Percentiles rank a stretch among this genome's conserved stretches.
These are phyloP conservation scores for Stigmatopora argus DNA, from an alignment of 2,113 vertebrate genomes.

Conservation along the genomic window DNA sequence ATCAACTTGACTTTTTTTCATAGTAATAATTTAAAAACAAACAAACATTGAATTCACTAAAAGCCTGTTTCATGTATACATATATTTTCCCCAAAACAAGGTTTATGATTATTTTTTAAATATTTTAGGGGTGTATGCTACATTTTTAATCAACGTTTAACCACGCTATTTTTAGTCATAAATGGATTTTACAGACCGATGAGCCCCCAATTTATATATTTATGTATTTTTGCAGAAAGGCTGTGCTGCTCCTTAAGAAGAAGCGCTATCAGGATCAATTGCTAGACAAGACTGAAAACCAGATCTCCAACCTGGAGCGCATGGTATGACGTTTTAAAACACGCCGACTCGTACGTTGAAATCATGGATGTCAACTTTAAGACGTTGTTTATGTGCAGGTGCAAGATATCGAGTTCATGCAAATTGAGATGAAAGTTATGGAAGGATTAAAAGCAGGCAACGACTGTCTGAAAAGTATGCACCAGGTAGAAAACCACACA, in stretches of 20 bases:
- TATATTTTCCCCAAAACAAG: not conserved
- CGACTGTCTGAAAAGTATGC: conserved; percentile 90
- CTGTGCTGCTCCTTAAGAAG: conserved; percentile 88
- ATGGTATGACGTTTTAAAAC: conserved; percentile 70
- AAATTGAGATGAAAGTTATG: conserved; percentile 89
- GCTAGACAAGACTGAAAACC: conserved; percentile 83
- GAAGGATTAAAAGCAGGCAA: conserved; percentile 88
- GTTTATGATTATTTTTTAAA: no score
- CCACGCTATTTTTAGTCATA: no score
- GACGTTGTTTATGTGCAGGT: conserved; percentile 69
- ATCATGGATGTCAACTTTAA: not conserved
- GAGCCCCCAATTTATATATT: no score
- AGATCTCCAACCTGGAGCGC: conserved; percentile 86
- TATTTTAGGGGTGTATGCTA: no score
- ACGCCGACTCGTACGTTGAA: not conserved
- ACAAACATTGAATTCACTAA: no score
- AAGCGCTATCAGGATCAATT: conserved; percentile 89
- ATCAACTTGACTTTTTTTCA: no score
- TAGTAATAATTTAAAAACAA: no score
- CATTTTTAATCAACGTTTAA: no score
- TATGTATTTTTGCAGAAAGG: conserved; percentile 68
- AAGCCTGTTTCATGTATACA: not conserved
- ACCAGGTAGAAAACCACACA: conserved; percentile 72
- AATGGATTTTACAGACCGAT: no score
- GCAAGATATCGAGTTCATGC: conserved; percentile 89